Evolutionary conservation across 92 coral and sea anemone genomes (phyloP), one percentile per base, ranked within the genome.

Genomic region (Epizoanthus fatuus): DNA sequence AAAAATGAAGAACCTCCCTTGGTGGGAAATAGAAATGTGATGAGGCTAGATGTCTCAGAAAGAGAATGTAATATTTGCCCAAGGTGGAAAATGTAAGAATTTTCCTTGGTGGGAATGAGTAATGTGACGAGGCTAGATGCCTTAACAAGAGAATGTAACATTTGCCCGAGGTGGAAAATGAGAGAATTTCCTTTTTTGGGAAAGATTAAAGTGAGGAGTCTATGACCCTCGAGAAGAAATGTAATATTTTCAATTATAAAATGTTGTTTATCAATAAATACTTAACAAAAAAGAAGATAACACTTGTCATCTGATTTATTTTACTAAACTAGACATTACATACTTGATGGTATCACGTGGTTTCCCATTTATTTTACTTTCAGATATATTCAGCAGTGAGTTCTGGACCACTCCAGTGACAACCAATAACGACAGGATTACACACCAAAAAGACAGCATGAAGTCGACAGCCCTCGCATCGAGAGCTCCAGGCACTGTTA

Each of bases 401-500:
- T 75, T 75, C 12, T 75, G 81, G 81, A 14, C 68, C 12, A 35
- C 35, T 37, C 45, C 81, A 38, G 12, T 39, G 47, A 15, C 25
- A 4, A 15, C 12, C 53, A 35, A 17, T 10, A 39, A 10, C 76
- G 16, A 17, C 8, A 9, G 2, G 62, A 37, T 14, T 37, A 44
- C 40, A 14, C 79, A 52, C 9, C 2, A 29, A 53, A 60, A 71
- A 55, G 51, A 70, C 32, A 84, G 65, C 63, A 69, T 88, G 64
- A 75, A 83, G 53, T 1, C 42, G 62, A 74, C 85, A 37, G 65
- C 85, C 14, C 45, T 88, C 3, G 75, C 80, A 0, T 74, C 88
- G 12, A 88, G 92, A 75, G 85, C 88, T 75, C 69, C 79, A 11
- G 92, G 64, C 14, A 88, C 92, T 20, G 19, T 59, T 0, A 49